These are phyloP conservation scores for Himalopsyche japonica DNA, from an alignment of 2,888 invertebrate genomes.

Conservation along the genomic window DNA sequence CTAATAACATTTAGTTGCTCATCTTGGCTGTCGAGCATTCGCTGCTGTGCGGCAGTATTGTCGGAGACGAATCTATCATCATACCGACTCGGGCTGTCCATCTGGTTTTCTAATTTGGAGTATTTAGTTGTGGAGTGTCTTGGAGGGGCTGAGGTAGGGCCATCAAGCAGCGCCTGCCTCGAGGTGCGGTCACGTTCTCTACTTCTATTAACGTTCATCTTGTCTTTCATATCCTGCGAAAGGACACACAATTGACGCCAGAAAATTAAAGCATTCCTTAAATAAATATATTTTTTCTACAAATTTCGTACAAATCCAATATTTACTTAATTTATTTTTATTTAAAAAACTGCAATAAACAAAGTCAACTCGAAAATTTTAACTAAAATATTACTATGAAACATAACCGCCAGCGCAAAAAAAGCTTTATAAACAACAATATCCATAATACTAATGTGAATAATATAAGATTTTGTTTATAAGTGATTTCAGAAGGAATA, in stretches of 20 bases:
- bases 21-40: constrained; percentile 82
- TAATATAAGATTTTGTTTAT: too few species aligned
- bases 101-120: constrained; percentile 85
- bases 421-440: too few species aligned
- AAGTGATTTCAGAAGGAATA: too few species aligned
- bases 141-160: constrained; percentile 54
- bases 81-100: constrained; percentile 66
- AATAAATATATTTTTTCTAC: background rate
- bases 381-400: too few species aligned
- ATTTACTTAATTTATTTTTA: too few species aligned
- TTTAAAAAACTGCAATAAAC: too few species aligned
- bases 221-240: constrained; percentile 83
- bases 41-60: constrained; percentile 72
- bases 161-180: constrained; percentile 68
- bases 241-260: constrained; percentile 30
- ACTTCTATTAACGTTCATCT: constrained; percentile 82
- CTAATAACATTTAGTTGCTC: constrained; percentile 90
- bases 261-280: background rate
- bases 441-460: too few species aligned
- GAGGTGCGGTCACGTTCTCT: constrained; percentile 84
- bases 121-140: constrained; percentile 78
- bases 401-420: too few species aligned
- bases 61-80: constrained; percentile 70
- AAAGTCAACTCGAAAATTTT: too few species aligned
- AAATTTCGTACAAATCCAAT: too few species aligned